Evolutionary conservation across 2,888 invertebrate genomes (phyloP), one percentile per base, ranked within the genome.

Genomic region (Caradrina clavipalpis): DNA sequence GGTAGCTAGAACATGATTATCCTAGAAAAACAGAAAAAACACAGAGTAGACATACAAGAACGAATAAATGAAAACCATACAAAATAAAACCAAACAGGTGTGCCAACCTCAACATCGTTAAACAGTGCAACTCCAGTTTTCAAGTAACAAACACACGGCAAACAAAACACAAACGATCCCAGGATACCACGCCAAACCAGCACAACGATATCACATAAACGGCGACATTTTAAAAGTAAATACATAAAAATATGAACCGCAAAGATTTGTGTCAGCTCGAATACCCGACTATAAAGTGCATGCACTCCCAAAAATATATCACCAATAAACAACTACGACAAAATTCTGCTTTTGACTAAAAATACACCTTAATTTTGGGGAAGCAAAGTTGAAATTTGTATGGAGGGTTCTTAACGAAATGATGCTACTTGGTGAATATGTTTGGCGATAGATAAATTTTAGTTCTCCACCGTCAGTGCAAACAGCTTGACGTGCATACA

Each of bases 241-340:
- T 81, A 82, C 73, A 73, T 81, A 83, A 85, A 91, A 92, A 91
- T 93, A 92, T 90, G 87, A 89, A 88, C 89, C 82, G 79, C 84
- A 80, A 89, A 92, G 89, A 91, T 93, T 90, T 91, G 88, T 89
- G 88, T 65, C 83, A 65, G 54, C 72, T 79, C 71, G 73, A 85
- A 80, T 85, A 78, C 80, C 73, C 78, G 77, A 82, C 87, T 87
- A 87, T 91, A 92, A 92, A 92, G 88, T 89, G 90, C 89, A 88
- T 84, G 86, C 87, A 85, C 72, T 85, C 68, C 86, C 82, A 70
- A 84, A 90, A 91, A 92, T 91, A 92, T 91, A 92, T 92, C 87
- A 89, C 78, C 90, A 89, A 92, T 92, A 93, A 93, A 93, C 90
- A 87, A 89, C 69, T 59, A 47, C 51, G 66, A 68, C 69, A 71